phyloP scores from a whole-genome alignment of 2,113 vertebrate genomes.

The Pomatorhinus ruficollis region DNA sequence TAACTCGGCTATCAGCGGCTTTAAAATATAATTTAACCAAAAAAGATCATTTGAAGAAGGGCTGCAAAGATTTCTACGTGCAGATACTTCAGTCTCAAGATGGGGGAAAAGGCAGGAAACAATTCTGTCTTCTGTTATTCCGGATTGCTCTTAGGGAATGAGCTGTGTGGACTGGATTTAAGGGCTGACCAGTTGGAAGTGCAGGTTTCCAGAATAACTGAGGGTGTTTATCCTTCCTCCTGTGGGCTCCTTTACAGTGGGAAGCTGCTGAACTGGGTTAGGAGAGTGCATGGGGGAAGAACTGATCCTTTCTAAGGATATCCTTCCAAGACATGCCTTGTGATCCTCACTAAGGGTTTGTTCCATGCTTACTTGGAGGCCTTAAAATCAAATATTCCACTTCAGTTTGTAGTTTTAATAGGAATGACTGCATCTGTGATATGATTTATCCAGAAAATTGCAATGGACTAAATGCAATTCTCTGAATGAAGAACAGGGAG shows the following conservation, averaged over 20 bases:
- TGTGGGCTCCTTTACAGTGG: neutral
- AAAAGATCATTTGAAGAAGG: neutral
- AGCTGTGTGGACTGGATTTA: neutral
- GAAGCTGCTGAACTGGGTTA: neutral
- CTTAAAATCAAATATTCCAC: neutral
- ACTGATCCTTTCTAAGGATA: neutral
- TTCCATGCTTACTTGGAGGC: neutral
- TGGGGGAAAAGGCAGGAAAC: slow-evolving; percentile 20
- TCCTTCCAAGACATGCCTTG: neutral
- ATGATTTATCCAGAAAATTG: neutral
- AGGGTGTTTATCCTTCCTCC: neutral
- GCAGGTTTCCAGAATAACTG: neutral
- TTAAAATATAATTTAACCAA: slow-evolving; percentile 46
- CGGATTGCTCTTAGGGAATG: neutral
- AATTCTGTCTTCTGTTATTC: neutral
- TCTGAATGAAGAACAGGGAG: neutral
- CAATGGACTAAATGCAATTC: neutral
- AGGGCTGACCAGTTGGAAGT: neutral
- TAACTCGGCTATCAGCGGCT: slow-evolving; percentile 14
- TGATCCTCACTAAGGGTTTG: neutral
- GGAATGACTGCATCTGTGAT: neutral
- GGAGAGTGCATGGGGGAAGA: neutral
- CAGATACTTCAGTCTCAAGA: neutral
- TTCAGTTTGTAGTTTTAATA: neutral
- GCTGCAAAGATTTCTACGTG: neutral